A percentile compares a stretch with the other conserved stretches of the same genome.
These are phyloP conservation scores for Acanthococcus lagerstroemiae DNA, from an alignment of 2,888 invertebrate genomes.

Conservation along the genomic window DNA sequence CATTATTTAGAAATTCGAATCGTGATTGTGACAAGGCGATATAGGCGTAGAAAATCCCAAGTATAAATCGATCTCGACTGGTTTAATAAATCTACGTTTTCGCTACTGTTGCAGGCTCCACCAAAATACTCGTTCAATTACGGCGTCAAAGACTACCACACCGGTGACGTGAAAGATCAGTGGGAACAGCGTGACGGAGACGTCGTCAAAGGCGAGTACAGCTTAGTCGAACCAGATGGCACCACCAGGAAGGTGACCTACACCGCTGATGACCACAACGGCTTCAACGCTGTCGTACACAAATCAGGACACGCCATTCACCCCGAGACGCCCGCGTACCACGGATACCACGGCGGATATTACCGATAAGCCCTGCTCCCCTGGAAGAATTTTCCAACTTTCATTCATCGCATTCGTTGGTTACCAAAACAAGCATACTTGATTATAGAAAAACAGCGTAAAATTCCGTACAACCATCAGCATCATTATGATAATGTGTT, in stretches of 20 bases:
- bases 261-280: slow-evolving; percentile 65
- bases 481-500: too few species aligned
- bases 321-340: slow-evolving; percentile 31
- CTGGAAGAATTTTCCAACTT: slow-evolving; percentile 13
- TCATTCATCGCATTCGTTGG: slow-evolving; percentile 23
- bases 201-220: slow-evolving; percentile 54
- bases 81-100: too few species aligned
- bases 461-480: too few species aligned
- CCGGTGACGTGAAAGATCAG: slow-evolving; percentile 62
- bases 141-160: slow-evolving; percentile 60
- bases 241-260: slow-evolving; percentile 64
- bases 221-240: slow-evolving; percentile 55
- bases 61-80: too few species aligned
- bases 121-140: slow-evolving; percentile 59
- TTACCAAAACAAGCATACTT: slow-evolving; percentile 21
- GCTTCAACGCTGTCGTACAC: slow-evolving; percentile 59
- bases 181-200: slow-evolving; percentile 64
- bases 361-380: background rate
- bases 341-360: slow-evolving; percentile 30
- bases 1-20: too few species aligned
- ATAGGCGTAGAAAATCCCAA: too few species aligned
- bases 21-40: too few species aligned
- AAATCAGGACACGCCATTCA: slow-evolving; percentile 34
- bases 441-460: too few species aligned
- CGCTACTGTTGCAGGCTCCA: slow-evolving; percentile 31